A percentile compares a stretch with the other conserved stretches of the same genome.
These are phyloP conservation scores for Bos indicus DNA, from an alignment of 2,113 vertebrate species.

Conservation along the genomic window DNA sequence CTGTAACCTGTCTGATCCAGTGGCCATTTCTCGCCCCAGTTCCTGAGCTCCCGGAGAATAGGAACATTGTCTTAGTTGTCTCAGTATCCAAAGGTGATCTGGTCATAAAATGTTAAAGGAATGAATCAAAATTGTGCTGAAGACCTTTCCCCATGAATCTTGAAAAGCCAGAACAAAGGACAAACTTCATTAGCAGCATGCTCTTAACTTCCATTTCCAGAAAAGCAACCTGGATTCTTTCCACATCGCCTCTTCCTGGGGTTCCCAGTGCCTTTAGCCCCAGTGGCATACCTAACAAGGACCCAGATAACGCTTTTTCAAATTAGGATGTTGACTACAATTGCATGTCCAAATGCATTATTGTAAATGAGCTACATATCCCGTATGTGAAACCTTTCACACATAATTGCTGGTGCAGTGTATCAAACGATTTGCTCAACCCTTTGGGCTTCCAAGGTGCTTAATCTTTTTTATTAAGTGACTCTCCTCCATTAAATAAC, in stretches of 20 bases:
- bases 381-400: not conserved
- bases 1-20: not conserved
- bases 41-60: not conserved
- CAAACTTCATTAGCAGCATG: not conserved
- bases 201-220: slow-evolving; percentile 15
- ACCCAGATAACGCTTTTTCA: not conserved
- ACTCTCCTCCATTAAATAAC: slow-evolving; percentile 38
- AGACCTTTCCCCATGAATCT: not conserved
- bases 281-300: not conserved
- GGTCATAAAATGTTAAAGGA: not conserved
- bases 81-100: not conserved
- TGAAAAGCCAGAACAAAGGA: not conserved
- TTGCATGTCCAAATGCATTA: not conserved
- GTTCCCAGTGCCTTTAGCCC: not conserved
- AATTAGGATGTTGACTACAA: not conserved
- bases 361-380: not conserved
- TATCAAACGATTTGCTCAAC: slow-evolving; percentile 42
- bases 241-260: not conserved
- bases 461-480: slow-evolving; percentile 64
- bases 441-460: slow-evolving; percentile 25
- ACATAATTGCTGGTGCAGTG: not conserved
- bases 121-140: slow-evolving; percentile 6
- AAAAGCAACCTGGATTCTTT: not conserved
- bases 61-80: not conserved
- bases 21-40: not conserved